Conservation (phyloP, 2,888 invertebrate genomes). For the Helleia helle region DNA sequence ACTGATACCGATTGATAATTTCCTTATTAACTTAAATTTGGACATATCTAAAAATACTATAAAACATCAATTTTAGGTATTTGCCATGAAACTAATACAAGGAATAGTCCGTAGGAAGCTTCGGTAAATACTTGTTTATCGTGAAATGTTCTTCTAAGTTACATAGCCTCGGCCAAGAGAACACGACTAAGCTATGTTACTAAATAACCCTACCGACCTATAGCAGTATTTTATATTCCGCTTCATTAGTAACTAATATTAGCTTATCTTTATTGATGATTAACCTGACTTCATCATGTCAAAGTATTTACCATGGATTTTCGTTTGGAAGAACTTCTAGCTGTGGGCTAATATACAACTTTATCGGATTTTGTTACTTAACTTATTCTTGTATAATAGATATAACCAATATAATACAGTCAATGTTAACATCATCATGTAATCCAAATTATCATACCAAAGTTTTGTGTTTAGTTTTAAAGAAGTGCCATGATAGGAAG, state of each 20-base stretch:
- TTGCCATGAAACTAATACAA: constrained; percentile 3
- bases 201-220: constrained; percentile 20
- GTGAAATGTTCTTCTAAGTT: constrained; percentile 21
- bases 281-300: not conserved
- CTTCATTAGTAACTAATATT: constrained; percentile 17
- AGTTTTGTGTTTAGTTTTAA: too few relatives aligned
- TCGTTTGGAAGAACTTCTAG: too few relatives aligned
- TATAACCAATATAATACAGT: too few relatives aligned
- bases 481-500: too few relatives aligned
- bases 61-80: not conserved
- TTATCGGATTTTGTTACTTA: too few relatives aligned
- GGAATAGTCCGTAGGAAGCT: constrained; percentile 19
- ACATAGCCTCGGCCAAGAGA: constrained; percentile 16
- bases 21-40: too few relatives aligned
- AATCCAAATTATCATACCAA: too few relatives aligned
- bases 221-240: constrained; percentile 22
- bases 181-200: constrained; percentile 21
- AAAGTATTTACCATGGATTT: too few relatives aligned
- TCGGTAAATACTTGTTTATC: constrained; percentile 16
- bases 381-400: too few relatives aligned
- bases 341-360: too few relatives aligned
- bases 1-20: too few relatives aligned
- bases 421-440: too few relatives aligned
- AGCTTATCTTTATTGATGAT: constrained; percentile 9
- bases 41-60: not conserved